A percentile compares a stretch with the other conserved stretches of the same genome.
Conservation (phyloP, 2,888 invertebrate genomes). For the Eueremaeus valkanovi region DNA sequence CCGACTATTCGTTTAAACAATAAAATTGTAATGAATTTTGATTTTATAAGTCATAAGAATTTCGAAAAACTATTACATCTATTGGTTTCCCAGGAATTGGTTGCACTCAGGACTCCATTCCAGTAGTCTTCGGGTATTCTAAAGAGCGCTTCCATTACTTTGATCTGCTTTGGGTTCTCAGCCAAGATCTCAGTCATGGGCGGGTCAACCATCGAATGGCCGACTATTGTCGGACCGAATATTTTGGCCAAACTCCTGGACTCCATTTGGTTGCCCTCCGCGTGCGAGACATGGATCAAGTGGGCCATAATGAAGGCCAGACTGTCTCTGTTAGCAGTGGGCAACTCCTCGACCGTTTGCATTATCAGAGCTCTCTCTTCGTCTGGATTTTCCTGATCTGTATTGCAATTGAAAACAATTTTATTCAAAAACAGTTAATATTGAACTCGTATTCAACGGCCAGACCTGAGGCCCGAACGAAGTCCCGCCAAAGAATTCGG, state of each 20-base stretch:
- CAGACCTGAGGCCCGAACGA: slow-evolving; percentile 62
- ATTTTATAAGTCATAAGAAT: neutral
- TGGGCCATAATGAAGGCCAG: slow-evolving; percentile 87
- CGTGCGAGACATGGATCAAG: slow-evolving; percentile 74
- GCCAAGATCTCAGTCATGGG: slow-evolving; percentile 37
- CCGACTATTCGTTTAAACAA: neutral
- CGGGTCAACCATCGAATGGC: slow-evolving; percentile 66
- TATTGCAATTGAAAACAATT: neutral
- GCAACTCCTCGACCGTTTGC: slow-evolving; percentile 75
- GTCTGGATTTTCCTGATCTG: slow-evolving; percentile 54
- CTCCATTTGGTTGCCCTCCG: slow-evolving; percentile 85
- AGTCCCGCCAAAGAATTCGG: slow-evolving; percentile 71
- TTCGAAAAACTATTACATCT: neutral
- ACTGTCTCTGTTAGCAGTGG: slow-evolving; percentile 89
- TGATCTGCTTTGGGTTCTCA: slow-evolving; percentile 44
- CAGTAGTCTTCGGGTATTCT: slow-evolving; percentile 35
- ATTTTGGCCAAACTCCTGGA: slow-evolving; percentile 79
- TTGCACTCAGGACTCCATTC: slow-evolving; percentile 21
- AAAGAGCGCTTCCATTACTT: slow-evolving; percentile 43
- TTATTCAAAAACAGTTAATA: neutral
- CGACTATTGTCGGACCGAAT: slow-evolving; percentile 90
- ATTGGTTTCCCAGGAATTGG: neutral
- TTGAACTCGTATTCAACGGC: neutral
- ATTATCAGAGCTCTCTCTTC: slow-evolving; percentile 37
- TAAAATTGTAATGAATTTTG: neutral